Evolutionary conservation across 1,140 invertebrate species (phyloP).

Genomic region (Magallana angulata): DNA sequence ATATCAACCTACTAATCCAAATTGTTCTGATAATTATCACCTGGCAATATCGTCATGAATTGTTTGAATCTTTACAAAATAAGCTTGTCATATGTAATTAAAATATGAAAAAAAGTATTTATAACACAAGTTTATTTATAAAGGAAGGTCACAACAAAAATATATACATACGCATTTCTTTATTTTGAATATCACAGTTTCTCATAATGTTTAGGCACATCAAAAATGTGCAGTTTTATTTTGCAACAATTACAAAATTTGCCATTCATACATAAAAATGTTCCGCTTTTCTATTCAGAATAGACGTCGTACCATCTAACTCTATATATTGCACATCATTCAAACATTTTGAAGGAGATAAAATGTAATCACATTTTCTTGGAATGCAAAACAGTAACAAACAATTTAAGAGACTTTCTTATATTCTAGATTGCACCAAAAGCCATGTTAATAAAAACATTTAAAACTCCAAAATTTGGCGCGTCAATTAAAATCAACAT

Average conservation of each 20-base stretch:
- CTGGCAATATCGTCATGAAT: too few species aligned
- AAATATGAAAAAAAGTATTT: background rate
- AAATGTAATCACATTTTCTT: conserved; percentile 5
- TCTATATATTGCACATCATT: conserved; percentile 5
- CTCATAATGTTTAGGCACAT: conserved; percentile 31
- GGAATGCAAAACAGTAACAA: conserved; percentile 35
- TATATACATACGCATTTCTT: conserved; percentile 7
- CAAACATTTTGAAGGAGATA: background rate
- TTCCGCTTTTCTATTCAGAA: conserved; percentile 23
- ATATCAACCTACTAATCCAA: too few species aligned
- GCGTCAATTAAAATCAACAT: background rate
- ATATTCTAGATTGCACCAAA: conserved; percentile 12
- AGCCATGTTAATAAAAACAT: background rate
- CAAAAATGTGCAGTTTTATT: conserved; percentile 19
- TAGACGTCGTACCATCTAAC: background rate
- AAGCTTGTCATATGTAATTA: background rate
- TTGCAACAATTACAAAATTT: conserved; percentile 2
- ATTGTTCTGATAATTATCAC: too few species aligned
- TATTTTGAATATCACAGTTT: conserved; percentile 37
- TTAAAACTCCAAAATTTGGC: background rate
- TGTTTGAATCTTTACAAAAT: too few species aligned
- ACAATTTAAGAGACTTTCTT: conserved; percentile 20
- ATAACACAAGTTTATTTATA: background rate
- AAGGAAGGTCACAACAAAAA: background rate
- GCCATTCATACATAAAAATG: conserved; percentile 10